A percentile compares a stretch with the other conserved stretches of the same genome.
Evolutionary conservation across 2,888 invertebrate genomes (phyloP).

Genomic region (Nomada fabriciana): DNA sequence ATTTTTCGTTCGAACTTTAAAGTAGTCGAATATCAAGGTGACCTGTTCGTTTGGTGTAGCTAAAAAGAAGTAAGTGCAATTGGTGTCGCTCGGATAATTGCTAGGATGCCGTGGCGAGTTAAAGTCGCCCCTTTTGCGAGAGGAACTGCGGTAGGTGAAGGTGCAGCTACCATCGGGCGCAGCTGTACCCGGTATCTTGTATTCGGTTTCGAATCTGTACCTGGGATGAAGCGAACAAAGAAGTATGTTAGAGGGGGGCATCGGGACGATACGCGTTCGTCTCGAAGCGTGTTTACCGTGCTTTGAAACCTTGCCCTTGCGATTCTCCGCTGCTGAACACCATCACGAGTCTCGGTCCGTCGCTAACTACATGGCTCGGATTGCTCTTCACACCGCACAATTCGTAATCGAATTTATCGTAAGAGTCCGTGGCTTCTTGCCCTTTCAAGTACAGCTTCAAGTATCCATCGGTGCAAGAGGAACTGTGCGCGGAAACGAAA

Average conservation of each 20-base stretch:
- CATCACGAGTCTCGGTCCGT: constrained; percentile 96
- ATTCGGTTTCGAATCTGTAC: constrained; percentile 89
- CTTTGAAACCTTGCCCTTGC: constrained; percentile 96
- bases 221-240: constrained; percentile 58
- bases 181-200: constrained; percentile 96
- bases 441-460: constrained; percentile 96
- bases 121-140: constrained; percentile 95
- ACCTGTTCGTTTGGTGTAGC: constrained; percentile 95
- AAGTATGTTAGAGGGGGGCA: neutral
- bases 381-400: constrained; percentile 93
- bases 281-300: constrained; percentile 78
- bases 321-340: constrained; percentile 97
- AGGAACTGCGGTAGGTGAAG: constrained; percentile 95
- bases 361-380: constrained; percentile 93
- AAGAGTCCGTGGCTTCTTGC: constrained; percentile 96
- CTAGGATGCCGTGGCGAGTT: constrained; percentile 98
- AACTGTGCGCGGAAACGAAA: constrained; percentile 84
- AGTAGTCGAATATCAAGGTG: constrained; percentile 95
- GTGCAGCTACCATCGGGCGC: constrained; percentile 96
- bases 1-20: constrained; percentile 93
- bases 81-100: constrained; percentile 97
- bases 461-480: constrained; percentile 93
- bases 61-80: constrained; percentile 96
- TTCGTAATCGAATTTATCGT: constrained; percentile 97
- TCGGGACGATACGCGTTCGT: neutral